Evolutionary conservation across 2,888 invertebrate species (phyloP).

Genomic region (Eristalis intricaria): DNA sequence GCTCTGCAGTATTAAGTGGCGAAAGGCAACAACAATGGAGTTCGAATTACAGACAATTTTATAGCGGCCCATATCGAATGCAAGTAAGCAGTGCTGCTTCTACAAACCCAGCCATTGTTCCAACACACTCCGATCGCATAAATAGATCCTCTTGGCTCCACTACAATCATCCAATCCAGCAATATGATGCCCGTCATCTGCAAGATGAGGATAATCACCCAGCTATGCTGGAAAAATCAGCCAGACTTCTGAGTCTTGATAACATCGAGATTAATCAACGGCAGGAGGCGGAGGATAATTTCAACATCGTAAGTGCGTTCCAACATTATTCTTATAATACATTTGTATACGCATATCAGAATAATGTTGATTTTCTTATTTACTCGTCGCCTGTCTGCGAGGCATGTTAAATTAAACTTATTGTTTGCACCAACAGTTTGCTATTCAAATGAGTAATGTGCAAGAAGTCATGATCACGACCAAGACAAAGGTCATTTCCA

Average conservation of each 20-base stretch:
- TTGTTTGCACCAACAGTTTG: neutral
- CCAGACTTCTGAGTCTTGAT: conserved; percentile 34
- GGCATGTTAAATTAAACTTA: neutral
- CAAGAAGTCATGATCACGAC: neutral
- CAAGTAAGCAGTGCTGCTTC: conserved; percentile 11
- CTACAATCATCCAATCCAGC: conserved; percentile 16
- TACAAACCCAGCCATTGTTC: neutral
- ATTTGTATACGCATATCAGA: neutral
- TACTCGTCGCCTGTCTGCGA: neutral
- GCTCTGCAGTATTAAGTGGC: conserved; percentile 19
- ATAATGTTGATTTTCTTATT: neutral
- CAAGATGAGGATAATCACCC: conserved; percentile 25
- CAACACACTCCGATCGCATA: conserved; percentile 14
- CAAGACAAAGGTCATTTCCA: neutral
- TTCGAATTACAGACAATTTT: conserved; percentile 44
- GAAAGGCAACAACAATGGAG: conserved; percentile 43
- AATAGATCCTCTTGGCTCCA: conserved; percentile 31
- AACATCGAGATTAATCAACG: conserved; percentile 31
- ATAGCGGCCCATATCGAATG: conserved; percentile 18
- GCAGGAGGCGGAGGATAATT: conserved; percentile 27
- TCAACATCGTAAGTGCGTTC: conserved; percentile 53
- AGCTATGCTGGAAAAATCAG: conserved; percentile 9
- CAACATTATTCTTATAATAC: conserved; percentile 15
- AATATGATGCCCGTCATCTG: conserved; percentile 21
- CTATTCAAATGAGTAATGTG: neutral